Evolutionary conservation across 53 echinoderm and acorn worm genomes (phyloP).

Genomic region (Crossaster papposus): DNA sequence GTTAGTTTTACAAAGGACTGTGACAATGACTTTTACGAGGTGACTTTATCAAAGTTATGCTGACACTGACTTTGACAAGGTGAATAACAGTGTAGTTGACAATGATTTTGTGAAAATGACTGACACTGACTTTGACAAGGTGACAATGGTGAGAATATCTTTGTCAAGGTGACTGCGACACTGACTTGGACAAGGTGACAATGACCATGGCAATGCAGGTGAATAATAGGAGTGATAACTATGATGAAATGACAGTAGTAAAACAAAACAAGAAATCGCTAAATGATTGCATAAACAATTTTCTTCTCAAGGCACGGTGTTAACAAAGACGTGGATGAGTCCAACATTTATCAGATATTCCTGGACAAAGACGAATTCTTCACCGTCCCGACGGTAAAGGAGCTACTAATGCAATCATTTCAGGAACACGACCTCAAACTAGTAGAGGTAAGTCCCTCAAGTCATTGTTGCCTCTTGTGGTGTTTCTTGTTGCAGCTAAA

Average conservation of each 20-base stretch:
- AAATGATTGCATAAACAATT: background rate
- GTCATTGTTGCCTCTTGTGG: too few relatives aligned
- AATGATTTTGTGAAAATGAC: too few relatives aligned
- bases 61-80: background rate
- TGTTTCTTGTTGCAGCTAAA: too few relatives aligned
- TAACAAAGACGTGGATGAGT: conserved; percentile 60
- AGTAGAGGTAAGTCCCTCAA: conserved; percentile 59
- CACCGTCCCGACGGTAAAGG: conserved; percentile 75
- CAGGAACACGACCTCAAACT: conserved; percentile 79
- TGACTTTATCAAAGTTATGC: background rate
- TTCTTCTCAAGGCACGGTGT: conserved; percentile 16
- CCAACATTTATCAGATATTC: conserved; percentile 86
- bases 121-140: too few relatives aligned
- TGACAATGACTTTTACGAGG: background rate
- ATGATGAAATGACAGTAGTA: background rate
- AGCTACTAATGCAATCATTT: conserved; percentile 81
- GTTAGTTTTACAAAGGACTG: background rate
- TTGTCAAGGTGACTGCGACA: too few relatives aligned
- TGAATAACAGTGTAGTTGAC: too few relatives aligned
- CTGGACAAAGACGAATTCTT: conserved; percentile 78
- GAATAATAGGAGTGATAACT: too few relatives aligned
- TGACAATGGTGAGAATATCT: too few relatives aligned
- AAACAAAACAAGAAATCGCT: too few relatives aligned
- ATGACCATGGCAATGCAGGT: too few relatives aligned
- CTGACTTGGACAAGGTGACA: too few relatives aligned